Evolutionary conservation across 2,797 vertebrate species (phyloP).

Genomic region (Chromis chromis): DNA sequence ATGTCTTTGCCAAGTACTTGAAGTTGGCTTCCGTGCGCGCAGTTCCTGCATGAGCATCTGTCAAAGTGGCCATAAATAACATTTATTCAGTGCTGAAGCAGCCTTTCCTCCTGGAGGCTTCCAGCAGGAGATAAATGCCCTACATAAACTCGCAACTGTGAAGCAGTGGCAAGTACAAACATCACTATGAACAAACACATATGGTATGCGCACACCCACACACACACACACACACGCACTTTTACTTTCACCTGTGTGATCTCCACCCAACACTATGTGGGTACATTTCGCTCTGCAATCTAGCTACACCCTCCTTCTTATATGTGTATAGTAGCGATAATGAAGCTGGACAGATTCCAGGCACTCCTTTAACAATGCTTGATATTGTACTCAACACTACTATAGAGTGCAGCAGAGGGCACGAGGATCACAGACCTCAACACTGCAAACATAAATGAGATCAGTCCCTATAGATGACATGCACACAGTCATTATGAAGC

Average conservation of each 20-base stretch:
- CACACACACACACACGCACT: constrained; percentile 30
- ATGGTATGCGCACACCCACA: constrained; percentile 27
- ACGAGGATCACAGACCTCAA: constrained; percentile 50
- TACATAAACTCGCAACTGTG: constrained; percentile 36
- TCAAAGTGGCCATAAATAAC: constrained; percentile 71
- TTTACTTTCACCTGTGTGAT: constrained; percentile 54
- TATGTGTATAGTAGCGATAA: constrained; percentile 42
- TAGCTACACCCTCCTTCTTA: constrained; percentile 46
- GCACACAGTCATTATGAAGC: constrained; percentile 64
- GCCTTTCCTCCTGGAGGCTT: constrained; percentile 49
- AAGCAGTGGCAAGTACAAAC: constrained; percentile 60
- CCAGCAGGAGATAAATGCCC: constrained; percentile 45
- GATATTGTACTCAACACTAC: constrained; percentile 47
- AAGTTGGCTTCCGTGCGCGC: constrained; percentile 57
- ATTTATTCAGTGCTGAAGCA: constrained; percentile 59
- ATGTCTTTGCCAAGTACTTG: constrained; percentile 68
- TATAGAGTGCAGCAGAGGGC: constrained; percentile 27
- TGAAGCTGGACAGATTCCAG: constrained; percentile 60
- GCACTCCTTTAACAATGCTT: constrained; percentile 58
- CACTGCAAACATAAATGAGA: constrained; percentile 64
- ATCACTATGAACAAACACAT: constrained; percentile 47
- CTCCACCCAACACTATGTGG: constrained; percentile 28
- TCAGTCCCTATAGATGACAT: constrained; percentile 66
- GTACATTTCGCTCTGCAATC: constrained; percentile 43
- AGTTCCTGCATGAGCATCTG: constrained; percentile 65